Base-by-base conservation (phyloP, 2,888 invertebrate species). In the Carabus problematicus region DNA sequence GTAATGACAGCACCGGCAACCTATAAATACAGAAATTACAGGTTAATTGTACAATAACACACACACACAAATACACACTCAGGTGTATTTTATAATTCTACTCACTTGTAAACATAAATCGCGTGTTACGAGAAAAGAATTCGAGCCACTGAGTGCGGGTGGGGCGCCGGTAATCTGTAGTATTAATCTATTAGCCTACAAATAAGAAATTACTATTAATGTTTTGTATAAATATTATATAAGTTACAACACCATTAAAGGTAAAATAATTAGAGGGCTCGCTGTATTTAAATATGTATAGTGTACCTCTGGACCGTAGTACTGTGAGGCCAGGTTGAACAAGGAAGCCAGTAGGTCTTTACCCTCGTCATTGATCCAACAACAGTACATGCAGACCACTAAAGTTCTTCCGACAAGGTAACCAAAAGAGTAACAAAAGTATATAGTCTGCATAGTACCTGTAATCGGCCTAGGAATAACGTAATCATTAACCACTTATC, bases 371-470 rank as follows among this genome's bases (percentile, higher is more conserved):
- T 80, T 76, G 14, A 81, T 75, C 75, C 78, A 77, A 16, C 80
- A 79, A 11, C 77, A 79, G 72, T 78, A 80, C 64, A 80, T 72
- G 0, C 78, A 76, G 12, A 81, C 79, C 0, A 87, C 85, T 0
- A 87, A 79, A 0, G 89, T 88, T 62, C 90, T 82, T 7, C 84
- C 79, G 54, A 90, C 82, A 18, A 91, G 79, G 75, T 87, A 90
- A 8, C 87, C 85, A 70, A 91, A 85, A 0, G 91, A 91, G 76
- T 86, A 89, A 58, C 88, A 81, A 74, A 89, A 89, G 77, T 91
- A 91, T 1, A 85, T 74, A 0, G 86, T 85, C 58, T 87, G 85
- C 73, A 87, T 83, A 68, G 85, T 80, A 2, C 86, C 86, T 8
- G 83, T 84, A 45, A 88, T 82, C 29, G 83, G 79, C 43, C 83